Evolutionary conservation across 2,797 vertebrate species (phyloP).

Genomic region (Selene dorsalis): DNA sequence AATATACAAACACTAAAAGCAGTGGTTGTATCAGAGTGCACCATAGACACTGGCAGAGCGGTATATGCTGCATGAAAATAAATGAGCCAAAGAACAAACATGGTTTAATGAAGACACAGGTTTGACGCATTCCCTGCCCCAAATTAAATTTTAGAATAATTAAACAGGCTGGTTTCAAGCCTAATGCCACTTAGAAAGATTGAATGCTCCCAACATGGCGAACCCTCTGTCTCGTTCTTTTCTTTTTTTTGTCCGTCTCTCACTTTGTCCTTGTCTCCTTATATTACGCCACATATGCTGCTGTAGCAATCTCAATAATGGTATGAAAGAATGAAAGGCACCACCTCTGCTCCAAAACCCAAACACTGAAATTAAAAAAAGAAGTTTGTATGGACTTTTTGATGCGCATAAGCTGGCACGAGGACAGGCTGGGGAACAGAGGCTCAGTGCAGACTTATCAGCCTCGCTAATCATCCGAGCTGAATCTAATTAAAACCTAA

Average conservation of each 20-base stretch:
- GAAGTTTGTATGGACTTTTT: slow-evolving; percentile 36
- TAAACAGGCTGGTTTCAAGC: slow-evolving; percentile 64
- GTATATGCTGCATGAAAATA: slow-evolving; percentile 55
- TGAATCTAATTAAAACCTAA: slow-evolving; percentile 73
- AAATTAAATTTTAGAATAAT: slow-evolving; percentile 77
- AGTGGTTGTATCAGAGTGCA: not conserved
- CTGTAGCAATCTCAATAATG: slow-evolving; percentile 57
- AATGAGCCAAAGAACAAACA: slow-evolving; percentile 54
- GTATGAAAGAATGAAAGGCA: slow-evolving; percentile 51
- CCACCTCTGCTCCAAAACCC: slow-evolving; percentile 34
- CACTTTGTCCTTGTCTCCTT: slow-evolving; percentile 50
- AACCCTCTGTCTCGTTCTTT: slow-evolving; percentile 32
- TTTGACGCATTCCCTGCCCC: slow-evolving; percentile 56
- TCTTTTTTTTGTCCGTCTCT: slow-evolving; percentile 31
- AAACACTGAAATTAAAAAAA: slow-evolving; percentile 26
- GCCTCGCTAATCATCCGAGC: slow-evolving; percentile 65
- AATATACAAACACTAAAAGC: slow-evolving; percentile 38
- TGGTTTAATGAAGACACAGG: slow-evolving; percentile 72
- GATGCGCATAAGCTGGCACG: slow-evolving; percentile 39
- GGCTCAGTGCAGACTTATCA: slow-evolving; percentile 57
- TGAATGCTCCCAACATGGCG: slow-evolving; percentile 54
- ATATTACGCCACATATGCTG: slow-evolving; percentile 37
- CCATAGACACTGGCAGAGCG: slow-evolving; percentile 27
- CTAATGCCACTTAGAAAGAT: slow-evolving; percentile 62
- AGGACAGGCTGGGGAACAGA: slow-evolving; percentile 31